A percentile compares a stretch with the other conserved stretches of the same genome.
phyloP scores from a whole-genome alignment of 2,888 invertebrate species.

The Hyppa rectilinea region DNA sequence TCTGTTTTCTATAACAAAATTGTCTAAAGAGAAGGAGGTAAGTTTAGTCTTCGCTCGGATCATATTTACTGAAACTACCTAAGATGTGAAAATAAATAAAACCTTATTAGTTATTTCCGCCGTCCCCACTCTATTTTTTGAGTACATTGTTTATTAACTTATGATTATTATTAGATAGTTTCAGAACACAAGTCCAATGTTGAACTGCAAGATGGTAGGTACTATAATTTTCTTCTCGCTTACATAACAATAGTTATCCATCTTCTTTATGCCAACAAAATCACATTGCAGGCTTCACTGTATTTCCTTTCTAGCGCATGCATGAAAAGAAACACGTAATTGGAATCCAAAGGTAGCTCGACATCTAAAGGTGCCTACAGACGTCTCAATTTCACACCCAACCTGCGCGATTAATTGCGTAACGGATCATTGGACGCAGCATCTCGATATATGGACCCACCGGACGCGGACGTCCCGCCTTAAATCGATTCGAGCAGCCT shows the following conservation, averaged over 20 bases:
- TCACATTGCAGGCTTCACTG: neutral
- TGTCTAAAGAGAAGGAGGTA: neutral
- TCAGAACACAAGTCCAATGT: too few relatives aligned
- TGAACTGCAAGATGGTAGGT: neutral
- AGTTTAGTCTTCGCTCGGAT: neutral
- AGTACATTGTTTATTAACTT: neutral
- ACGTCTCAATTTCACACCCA: conserved; percentile 54
- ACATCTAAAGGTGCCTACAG: conserved; percentile 34
- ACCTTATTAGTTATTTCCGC: neutral
- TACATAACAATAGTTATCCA: neutral
- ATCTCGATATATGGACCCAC: conserved; percentile 50
- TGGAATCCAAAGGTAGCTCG: conserved; percentile 38
- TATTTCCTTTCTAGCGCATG: conserved; percentile 19
- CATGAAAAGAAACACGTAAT: conserved; percentile 40
- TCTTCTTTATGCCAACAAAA: neutral
- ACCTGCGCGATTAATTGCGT: conserved; percentile 56
- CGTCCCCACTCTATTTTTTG: neutral
- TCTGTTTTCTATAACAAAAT: neutral
- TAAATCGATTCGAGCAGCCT: conserved; percentile 57
- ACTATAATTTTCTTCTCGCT: neutral
- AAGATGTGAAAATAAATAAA: neutral
- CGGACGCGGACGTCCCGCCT: conserved; percentile 33
- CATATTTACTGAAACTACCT: neutral
- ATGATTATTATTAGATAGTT: neutral
- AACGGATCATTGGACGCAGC: conserved; percentile 52